Evolutionary conservation across 2,113 vertebrate species (phyloP).

Genomic region (Phalacrocorax carbo): DNA sequence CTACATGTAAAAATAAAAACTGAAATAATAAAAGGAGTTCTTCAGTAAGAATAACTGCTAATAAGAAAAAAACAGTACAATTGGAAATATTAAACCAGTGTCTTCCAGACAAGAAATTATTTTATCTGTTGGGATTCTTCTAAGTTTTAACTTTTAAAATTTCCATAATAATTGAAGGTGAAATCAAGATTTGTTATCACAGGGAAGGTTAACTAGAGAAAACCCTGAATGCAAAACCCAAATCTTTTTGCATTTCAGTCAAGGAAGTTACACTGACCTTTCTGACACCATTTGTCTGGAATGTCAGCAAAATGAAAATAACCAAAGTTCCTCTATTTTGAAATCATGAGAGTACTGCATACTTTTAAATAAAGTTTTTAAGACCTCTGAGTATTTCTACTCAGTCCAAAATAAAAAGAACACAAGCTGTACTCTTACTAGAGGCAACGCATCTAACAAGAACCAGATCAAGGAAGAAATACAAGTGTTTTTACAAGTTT

Average conservation of each 20-base stretch:
- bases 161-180: neutral
- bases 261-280: neutral
- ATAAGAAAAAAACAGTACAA: neutral
- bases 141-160: neutral
- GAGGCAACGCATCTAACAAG: neutral
- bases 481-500: neutral
- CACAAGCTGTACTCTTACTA: neutral
- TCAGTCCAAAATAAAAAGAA: neutral
- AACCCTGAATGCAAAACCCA: neutral
- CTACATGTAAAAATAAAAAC: neutral
- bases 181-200: neutral
- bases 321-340: neutral
- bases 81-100: neutral
- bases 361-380: neutral
- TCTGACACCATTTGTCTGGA: neutral
- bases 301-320: neutral
- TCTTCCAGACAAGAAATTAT: neutral
- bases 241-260: neutral
- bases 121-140: neutral
- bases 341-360: neutral
- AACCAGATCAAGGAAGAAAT: neutral
- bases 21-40: neutral
- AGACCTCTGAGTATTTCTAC: neutral
- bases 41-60: neutral
- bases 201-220: neutral